phyloP scores from a whole-genome alignment of 2,797 vertebrate genomes.

The Echiichthys vipera region DNA sequence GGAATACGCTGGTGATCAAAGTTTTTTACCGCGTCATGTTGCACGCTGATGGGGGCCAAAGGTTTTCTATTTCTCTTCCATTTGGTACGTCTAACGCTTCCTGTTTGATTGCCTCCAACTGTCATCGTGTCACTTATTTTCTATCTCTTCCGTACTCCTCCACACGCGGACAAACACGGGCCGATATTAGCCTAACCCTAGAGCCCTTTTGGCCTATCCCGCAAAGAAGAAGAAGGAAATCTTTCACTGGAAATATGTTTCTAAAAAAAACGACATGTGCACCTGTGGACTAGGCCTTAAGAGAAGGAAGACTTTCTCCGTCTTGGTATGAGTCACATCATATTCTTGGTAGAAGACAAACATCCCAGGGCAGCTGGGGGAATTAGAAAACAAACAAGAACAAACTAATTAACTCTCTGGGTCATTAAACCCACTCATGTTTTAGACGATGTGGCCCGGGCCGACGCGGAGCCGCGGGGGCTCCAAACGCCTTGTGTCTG shows the following conservation, averaged over 20 bases:
- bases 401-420: slow-evolving; percentile 15
- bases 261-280: too few relatives aligned
- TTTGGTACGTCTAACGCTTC: background rate
- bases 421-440: slow-evolving; percentile 16
- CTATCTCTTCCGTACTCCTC: background rate
- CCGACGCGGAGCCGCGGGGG: background rate
- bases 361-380: slow-evolving; percentile 7
- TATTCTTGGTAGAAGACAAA: slow-evolving; percentile 6
- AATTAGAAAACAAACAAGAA: slow-evolving; percentile 28
- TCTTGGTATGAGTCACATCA: too few relatives aligned
- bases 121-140: background rate
- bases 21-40: slow-evolving; percentile 1
- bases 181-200: too few relatives aligned
- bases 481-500: background rate
- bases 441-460: background rate
- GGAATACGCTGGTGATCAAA: slow-evolving; percentile 33
- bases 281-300: too few relatives aligned
- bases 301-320: too few relatives aligned
- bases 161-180: too few relatives aligned
- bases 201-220: too few relatives aligned
- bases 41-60: background rate
- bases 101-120: slow-evolving; percentile 2
- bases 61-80: background rate
- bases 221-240: too few relatives aligned
- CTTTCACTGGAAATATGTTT: too few relatives aligned